Percentiles rank a stretch among this genome's conserved stretches.
These are phyloP conservation scores for Passer montanus DNA, from an alignment of 2,113 vertebrate species.

Conservation along the genomic window DNA sequence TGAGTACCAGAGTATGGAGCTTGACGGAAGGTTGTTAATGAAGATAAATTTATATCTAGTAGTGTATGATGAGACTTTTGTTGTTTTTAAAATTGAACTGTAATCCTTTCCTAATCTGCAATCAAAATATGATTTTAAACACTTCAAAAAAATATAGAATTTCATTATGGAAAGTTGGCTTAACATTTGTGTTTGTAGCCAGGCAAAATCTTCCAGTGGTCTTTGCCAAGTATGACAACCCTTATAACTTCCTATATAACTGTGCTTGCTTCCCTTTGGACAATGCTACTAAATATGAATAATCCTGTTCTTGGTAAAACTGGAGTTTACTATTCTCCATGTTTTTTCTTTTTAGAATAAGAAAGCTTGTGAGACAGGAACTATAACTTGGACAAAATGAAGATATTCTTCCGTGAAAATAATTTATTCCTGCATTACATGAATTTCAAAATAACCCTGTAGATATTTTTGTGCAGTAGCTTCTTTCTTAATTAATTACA, in stretches of 20 bases:
- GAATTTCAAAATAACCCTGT: background rate
- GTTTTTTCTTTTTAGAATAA: background rate
- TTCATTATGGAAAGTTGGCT: background rate
- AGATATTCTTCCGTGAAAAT: background rate
- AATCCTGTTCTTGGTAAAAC: background rate
- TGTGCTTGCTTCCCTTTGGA: background rate
- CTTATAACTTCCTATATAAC: background rate
- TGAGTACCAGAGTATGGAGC: background rate
- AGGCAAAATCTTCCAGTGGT: background rate
- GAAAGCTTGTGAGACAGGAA: background rate
- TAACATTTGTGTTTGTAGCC: background rate
- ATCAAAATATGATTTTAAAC: background rate
- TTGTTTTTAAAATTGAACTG: background rate
- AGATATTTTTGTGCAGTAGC: background rate
- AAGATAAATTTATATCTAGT: background rate
- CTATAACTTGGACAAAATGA: background rate
- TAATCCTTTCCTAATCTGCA: background rate
- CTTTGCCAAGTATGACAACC: background rate
- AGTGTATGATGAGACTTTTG: background rate
- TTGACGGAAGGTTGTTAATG: background rate
- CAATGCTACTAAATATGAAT: background rate
- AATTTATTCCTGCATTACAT: background rate
- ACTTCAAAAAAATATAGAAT: accelerated
- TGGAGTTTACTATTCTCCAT: background rate
- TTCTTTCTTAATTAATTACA: background rate